A percentile compares a stretch with the other conserved stretches of the same genome.
phyloP scores from a whole-genome alignment of 2,888 invertebrate genomes.

The Agrochola circellaris region DNA sequence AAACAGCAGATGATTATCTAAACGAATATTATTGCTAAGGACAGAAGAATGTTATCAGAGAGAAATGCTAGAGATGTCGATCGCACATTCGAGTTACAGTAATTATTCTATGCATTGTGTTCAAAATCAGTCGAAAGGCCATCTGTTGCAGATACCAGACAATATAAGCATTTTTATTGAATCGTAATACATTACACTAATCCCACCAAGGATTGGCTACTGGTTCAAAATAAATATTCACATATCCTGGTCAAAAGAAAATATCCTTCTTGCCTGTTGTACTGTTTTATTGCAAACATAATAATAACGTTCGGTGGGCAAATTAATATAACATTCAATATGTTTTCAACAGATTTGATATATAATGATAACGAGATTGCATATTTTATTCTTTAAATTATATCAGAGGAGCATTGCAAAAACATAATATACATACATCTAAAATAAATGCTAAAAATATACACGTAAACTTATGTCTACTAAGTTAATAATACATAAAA shows the following conservation, averaged over 20 bases:
- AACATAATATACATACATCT: conserved; percentile 81
- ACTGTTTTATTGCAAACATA: conserved; percentile 70
- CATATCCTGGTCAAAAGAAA: conserved; percentile 41
- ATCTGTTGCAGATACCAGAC: conserved; percentile 59
- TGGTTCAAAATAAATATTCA: conserved; percentile 59
- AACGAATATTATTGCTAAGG: conserved; percentile 31
- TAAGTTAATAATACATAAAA: conserved; percentile 71
- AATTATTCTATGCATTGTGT: conserved; percentile 59
- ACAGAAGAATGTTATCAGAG: conserved; percentile 13
- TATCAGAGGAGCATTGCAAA: conserved; percentile 67
- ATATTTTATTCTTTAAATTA: conserved; percentile 61
- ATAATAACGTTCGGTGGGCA: conserved; percentile 79
- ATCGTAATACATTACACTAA: conserved; percentile 52
- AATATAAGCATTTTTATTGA: conserved; percentile 45
- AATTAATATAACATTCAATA: conserved; percentile 72
- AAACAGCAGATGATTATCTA: conserved; percentile 28
- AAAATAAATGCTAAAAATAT: conserved; percentile 82
- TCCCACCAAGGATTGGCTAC: conserved; percentile 67
- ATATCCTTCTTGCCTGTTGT: conserved; percentile 58
- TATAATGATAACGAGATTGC: conserved; percentile 71
- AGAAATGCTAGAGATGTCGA: conserved; percentile 27
- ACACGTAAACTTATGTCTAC: conserved; percentile 75
- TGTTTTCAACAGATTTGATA: conserved; percentile 68
- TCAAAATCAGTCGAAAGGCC: conserved; percentile 70
- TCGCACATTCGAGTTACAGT: conserved; percentile 40